A percentile compares a stretch with the other conserved stretches of the same genome.
Conservation (phyloP, 2,888 invertebrate species). For the Pristionchus japonicus region DNA sequence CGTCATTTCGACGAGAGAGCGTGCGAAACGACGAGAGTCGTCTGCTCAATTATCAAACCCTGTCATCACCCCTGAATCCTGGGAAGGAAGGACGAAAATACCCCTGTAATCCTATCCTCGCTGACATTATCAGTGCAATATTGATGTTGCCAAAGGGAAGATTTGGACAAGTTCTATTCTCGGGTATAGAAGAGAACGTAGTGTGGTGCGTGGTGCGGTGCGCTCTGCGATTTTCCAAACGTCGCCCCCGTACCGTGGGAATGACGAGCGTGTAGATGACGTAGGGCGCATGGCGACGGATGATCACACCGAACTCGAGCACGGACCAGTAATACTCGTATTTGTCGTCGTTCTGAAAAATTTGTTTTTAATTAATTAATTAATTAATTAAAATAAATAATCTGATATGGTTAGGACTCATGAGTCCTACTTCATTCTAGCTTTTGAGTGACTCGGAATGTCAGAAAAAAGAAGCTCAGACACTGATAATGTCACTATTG, state of each 20-base stretch:
- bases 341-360: conserved; percentile 47
- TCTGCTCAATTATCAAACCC: background rate
- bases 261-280: conserved; percentile 62
- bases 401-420: background rate
- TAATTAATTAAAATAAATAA: background rate
- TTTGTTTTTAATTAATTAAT: background rate
- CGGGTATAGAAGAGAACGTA: background rate
- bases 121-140: background rate
- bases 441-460: background rate
- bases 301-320: conserved; percentile 71
- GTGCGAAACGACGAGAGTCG: background rate
- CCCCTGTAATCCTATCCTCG: background rate
- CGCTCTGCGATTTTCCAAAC: conserved; percentile 1
- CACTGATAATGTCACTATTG: no score
- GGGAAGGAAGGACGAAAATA: background rate
- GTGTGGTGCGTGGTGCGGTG: conserved; percentile 6
- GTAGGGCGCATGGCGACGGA: conserved; percentile 73
- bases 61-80: background rate
- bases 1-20: background rate
- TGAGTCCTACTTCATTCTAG: background rate
- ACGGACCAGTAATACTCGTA: conserved; percentile 74
- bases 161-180: background rate
- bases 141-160: background rate
- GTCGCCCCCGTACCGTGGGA: conserved; percentile 61
- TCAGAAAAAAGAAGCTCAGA: background rate